Conservation (phyloP, 2,888 invertebrate species). For the Tetrapedia diversipes region DNA sequence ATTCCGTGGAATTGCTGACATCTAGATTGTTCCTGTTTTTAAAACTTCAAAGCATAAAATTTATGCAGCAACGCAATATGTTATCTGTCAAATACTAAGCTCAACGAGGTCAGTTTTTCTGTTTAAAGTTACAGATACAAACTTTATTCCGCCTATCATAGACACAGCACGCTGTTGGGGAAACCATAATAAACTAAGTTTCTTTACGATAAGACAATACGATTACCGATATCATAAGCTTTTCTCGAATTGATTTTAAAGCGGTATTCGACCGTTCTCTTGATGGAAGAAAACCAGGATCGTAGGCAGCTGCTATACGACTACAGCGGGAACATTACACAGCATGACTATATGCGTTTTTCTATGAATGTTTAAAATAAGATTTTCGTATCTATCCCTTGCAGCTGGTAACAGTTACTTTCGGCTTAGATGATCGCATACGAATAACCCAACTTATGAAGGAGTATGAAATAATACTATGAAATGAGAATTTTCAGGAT, state of each 20-base stretch:
- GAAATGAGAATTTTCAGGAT: not conserved
- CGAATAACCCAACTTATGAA: not conserved
- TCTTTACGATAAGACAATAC: conserved; percentile 21
- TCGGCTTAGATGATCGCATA: not conserved
- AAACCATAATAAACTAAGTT: conserved; percentile 9
- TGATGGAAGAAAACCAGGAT: not conserved
- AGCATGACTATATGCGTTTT: not conserved
- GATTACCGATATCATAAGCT: conserved; percentile 26
- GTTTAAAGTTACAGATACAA: too few species aligned
- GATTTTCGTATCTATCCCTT: not conserved
- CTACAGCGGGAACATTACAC: not conserved
- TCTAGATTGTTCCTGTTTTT: too few species aligned
- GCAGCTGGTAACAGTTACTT: too few species aligned
- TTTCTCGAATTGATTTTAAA: conserved; percentile 39
- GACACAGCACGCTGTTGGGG: too few species aligned
- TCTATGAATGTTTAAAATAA: conserved; percentile 7
- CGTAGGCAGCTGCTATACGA: not conserved
- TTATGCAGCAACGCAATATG: too few species aligned
- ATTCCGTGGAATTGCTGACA: too few species aligned
- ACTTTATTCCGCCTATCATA: too few species aligned
- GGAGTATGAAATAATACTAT: not conserved
- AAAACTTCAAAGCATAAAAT: too few species aligned
- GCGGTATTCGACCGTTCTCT: conserved; percentile 17
- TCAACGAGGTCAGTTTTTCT: too few species aligned
- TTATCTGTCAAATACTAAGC: too few species aligned